Evolutionary conservation across 2,797 vertebrate genomes (phyloP), one percentile per base, ranked within the genome.

Genomic region (Cirrhinus molitorella): DNA sequence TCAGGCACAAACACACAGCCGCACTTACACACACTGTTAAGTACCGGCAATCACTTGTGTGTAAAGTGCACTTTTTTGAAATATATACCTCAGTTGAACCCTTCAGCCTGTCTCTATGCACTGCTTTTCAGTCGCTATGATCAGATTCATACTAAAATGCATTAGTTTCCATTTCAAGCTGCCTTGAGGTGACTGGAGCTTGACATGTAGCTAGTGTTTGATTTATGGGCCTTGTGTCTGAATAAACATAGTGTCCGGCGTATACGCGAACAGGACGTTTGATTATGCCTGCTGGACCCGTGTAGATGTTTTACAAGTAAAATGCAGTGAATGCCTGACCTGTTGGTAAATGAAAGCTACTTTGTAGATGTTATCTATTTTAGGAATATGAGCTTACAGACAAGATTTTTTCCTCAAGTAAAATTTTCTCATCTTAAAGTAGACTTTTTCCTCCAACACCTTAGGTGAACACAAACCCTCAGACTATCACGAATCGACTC

Each of bases 121-220:
- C 21, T 40, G 59, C 17, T 12, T 47, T 57, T 25, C 31, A 74
- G 23, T 8, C 3, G 13, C 71, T 55, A n/a, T 67, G 47, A 76
- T 83, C 72, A 45, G 81, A 83, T 76, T 68, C 51, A 71, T 61
- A 53, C 28, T 55, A 70, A 43, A 78, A 78, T 71, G 65, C 81
- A 83, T 83, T 70, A 61, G 81, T 70, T 77, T 78, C 51, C 65
- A 49, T 83, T 78, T 61, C 21, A 59, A 28, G 73, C 59, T 49
- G 74, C 74, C 81, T 78, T 78, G 74, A 78, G 74, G 74, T 40
- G 40, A 77, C 74, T 47, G 19, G 34, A 45, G 25, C 34, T 17
- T 55, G 19, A 14, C 25, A 76, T 74, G 66, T 14, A 37, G 59
- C 63, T 55, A 17, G 45, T 76, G 72, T 83, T 78, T 83, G 74